Base-by-base conservation (phyloP, 2,888 invertebrate genomes). In the Cybosia mesomella region DNA sequence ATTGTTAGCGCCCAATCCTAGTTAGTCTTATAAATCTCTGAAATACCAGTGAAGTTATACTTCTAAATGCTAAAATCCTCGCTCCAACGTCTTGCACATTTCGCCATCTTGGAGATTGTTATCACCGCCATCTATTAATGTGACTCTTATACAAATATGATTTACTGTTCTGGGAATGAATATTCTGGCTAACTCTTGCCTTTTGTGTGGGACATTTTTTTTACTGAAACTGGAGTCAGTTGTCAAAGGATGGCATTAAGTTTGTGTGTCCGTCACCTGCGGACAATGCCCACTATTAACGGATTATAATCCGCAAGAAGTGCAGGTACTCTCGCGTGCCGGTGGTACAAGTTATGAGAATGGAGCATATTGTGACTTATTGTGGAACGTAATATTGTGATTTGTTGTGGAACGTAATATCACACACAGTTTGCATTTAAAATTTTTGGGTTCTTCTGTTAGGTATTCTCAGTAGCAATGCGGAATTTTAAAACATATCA, bases 251-350 rank as follows among this genome's bases (percentile, higher is more conserved):
- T 84, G 82, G 85, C 87, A 88, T 88, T 84, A 82, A 85, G 87
- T 86, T 79, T 81, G 83, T 84, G 81, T 84, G 89, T 89, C 91
- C 89, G 88, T 91, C 91, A 88, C 89, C 87, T 89, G 89, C 70
- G 91, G 91, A 94, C 94, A 94, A 94, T 93, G 94, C 93, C 94
- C 92, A 91, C 94, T 93, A 94, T 94, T 94, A 93, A 88, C 90
- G 91, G 91, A 92, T 93, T 93, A 93, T 91, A 88, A 91, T 90
- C 85, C 84, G 89, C 93, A 91, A 93, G 93, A 93, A 92, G 90
- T 91, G 93, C 94, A 94, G 94, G 94, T 93, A 92, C 89, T 76
- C 82, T 83, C 73, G 71, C 72, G 75, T 32, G 77, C 60, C 3
- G 49, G 77, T 81, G 81, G 63, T 67, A 79, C 71, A 71, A 83